Evolutionary conservation across 2,797 vertebrate genomes (phyloP).

Genomic region (Intellagama lesueurii): DNA sequence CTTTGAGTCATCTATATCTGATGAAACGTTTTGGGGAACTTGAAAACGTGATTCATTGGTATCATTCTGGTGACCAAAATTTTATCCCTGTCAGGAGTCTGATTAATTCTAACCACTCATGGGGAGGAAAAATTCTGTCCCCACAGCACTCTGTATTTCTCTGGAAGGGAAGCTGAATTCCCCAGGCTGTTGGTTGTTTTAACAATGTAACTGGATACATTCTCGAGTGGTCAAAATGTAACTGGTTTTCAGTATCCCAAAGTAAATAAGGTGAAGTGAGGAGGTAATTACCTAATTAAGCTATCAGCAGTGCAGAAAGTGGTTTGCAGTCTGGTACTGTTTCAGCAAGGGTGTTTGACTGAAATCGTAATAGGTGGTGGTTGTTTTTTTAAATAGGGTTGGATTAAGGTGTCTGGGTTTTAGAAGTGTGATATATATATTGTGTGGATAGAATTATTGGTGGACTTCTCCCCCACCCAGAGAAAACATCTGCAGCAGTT

Average conservation of each 20-base stretch:
- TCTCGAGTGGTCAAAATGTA: not conserved
- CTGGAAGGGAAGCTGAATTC: not conserved
- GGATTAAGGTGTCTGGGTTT: conserved; percentile 18
- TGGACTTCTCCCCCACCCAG: not conserved
- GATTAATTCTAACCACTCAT: not conserved
- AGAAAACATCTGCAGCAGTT: conserved; percentile 16
- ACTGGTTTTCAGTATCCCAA: conserved; percentile 19
- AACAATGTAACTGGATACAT: conserved; percentile 18
- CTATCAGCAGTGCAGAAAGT: conserved; percentile 9
- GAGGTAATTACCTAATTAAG: conserved; percentile 29
- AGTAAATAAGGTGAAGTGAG: conserved; percentile 6
- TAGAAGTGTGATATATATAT: conserved; percentile 6
- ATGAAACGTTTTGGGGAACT: no score
- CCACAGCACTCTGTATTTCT: not conserved
- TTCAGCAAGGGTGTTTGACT: conserved; percentile 9
- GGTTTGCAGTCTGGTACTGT: not conserved
- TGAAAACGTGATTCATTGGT: no score
- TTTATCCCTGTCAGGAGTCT: not conserved
- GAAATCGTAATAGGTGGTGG: not conserved
- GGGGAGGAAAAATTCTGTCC: no score
- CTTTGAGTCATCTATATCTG: no score
- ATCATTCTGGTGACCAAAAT: no score
- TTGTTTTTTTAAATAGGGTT: conserved; percentile 21
- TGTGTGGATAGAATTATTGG: conserved; percentile 18
- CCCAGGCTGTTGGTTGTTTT: not conserved